Evolutionary conservation across 1,140 invertebrate genomes (phyloP).

Genomic region (Meloidogyne chitwoodi): DNA sequence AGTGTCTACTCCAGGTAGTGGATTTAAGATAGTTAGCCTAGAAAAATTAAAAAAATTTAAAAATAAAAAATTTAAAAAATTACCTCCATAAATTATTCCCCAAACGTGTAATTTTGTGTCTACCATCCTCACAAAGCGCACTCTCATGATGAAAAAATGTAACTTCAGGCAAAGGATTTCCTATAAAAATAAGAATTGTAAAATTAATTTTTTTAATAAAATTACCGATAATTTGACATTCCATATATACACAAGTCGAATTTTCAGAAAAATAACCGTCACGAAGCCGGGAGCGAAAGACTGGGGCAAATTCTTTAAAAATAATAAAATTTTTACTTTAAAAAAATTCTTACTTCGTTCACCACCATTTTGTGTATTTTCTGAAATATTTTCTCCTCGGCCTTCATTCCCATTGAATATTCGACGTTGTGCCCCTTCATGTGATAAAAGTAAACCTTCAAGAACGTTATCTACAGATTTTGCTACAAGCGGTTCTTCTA

Average conservation of each 20-base stretch:
- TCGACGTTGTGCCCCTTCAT: slow-evolving; percentile 40
- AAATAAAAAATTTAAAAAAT: too few relatives aligned
- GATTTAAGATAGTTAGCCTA: slow-evolving; percentile 45
- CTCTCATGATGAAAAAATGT: slow-evolving; percentile 75
- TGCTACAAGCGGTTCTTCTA: slow-evolving; percentile 41
- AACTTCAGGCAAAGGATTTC: slow-evolving; percentile 80
- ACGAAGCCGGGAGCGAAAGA: slow-evolving; percentile 65
- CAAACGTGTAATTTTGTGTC: slow-evolving; percentile 38
- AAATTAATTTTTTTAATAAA: neutral
- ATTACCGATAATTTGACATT: slow-evolving; percentile 76
- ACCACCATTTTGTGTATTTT: neutral
- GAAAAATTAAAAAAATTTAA: neutral
- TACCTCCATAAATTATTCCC: slow-evolving; percentile 28
- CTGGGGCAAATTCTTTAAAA: slow-evolving; percentile 54
- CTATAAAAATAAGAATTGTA: neutral
- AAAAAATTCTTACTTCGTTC: neutral
- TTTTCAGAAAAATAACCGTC: slow-evolving; percentile 74
- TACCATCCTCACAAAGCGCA: slow-evolving; percentile 56
- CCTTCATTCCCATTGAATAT: neutral
- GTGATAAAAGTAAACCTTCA: slow-evolving; percentile 19
- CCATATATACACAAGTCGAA: slow-evolving; percentile 70
- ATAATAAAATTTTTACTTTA: neutral
- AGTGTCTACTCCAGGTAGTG: slow-evolving; percentile 63
- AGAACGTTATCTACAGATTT: slow-evolving; percentile 42
- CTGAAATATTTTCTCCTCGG: neutral